These are phyloP conservation scores for Heliconius congener DNA, from an alignment of 1,140 invertebrate species.

Conservation along the genomic window DNA sequence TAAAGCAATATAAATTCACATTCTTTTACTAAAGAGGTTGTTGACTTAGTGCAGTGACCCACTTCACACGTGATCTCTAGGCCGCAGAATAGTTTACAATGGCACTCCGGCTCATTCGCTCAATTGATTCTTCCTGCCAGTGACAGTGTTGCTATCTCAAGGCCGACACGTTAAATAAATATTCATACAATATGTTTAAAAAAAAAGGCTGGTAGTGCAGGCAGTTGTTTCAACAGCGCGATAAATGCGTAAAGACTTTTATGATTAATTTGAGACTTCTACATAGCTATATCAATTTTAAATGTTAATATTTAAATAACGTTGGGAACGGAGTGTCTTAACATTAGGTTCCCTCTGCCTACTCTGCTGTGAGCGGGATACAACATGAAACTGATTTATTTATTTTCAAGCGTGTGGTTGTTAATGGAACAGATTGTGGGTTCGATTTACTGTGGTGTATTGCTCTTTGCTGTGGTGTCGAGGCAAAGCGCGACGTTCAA, in stretches of 20 bases:
- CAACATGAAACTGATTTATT: no score
- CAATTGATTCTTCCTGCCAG: conserved; percentile 69
- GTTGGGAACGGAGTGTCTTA: no score
- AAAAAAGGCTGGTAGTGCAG: background rate
- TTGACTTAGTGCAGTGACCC: conserved; percentile 62
- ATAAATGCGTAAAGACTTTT: background rate
- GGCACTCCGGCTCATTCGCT: conserved; percentile 58
- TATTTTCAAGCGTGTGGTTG: no score
- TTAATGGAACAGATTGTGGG: no score
- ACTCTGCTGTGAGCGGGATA: no score
- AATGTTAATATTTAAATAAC: no score
- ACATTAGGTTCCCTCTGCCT: no score
- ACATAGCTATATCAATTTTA: background rate
- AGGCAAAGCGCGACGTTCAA: no score
- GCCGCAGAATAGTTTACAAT: conserved; percentile 60
- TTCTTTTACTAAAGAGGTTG: conserved; percentile 8
- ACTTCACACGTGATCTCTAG: conserved; percentile 69
- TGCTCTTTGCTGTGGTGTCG: no score
- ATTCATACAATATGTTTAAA: background rate
- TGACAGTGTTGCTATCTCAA: conserved; percentile 63
- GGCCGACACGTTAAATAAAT: conserved; percentile 41
- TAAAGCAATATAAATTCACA: no score
- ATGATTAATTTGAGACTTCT: background rate
- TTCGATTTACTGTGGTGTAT: no score
- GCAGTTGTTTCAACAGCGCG: background rate